phyloP scores from a whole-genome alignment of 2,888 invertebrate genomes.

The Crepidodera aurea region DNA sequence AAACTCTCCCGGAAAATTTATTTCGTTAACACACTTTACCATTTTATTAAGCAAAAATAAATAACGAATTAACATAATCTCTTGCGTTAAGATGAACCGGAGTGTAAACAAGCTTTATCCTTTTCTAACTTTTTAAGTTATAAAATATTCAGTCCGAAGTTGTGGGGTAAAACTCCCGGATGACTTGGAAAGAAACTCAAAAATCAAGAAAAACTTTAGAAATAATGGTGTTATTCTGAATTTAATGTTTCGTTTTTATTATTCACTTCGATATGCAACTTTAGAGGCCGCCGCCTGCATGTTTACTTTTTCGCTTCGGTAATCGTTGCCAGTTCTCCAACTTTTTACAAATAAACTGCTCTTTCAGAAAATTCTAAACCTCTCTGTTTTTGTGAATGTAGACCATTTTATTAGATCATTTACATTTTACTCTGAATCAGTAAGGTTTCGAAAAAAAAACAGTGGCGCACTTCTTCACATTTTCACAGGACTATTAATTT shows the following conservation, averaged over 20 bases:
- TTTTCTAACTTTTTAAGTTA: constrained; percentile 49
- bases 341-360: constrained; percentile 18
- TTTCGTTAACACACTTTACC: constrained; percentile 38
- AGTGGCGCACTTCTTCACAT: no score
- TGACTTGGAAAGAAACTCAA: constrained; percentile 46
- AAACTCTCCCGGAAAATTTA: constrained; percentile 29
- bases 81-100: constrained; percentile 37
- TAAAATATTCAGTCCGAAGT: constrained; percentile 53
- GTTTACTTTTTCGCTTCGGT: constrained; percentile 23
- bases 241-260: constrained; percentile 42
- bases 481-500: no score
- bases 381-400: neutral
- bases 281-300: constrained; percentile 11
- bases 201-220: constrained; percentile 49
- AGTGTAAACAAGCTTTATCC: constrained; percentile 40
- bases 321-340: constrained; percentile 17
- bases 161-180: constrained; percentile 36
- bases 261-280: constrained; percentile 26
- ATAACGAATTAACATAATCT: constrained; percentile 43
- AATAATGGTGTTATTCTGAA: constrained; percentile 49
- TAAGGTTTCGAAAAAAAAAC: neutral
- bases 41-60: constrained; percentile 42
- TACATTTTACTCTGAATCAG: neutral
- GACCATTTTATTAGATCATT: neutral
- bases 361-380: neutral